These are phyloP conservation scores for Diploscapter pachys DNA, from an alignment of 1,140 invertebrate species.

Conservation along the genomic window DNA sequence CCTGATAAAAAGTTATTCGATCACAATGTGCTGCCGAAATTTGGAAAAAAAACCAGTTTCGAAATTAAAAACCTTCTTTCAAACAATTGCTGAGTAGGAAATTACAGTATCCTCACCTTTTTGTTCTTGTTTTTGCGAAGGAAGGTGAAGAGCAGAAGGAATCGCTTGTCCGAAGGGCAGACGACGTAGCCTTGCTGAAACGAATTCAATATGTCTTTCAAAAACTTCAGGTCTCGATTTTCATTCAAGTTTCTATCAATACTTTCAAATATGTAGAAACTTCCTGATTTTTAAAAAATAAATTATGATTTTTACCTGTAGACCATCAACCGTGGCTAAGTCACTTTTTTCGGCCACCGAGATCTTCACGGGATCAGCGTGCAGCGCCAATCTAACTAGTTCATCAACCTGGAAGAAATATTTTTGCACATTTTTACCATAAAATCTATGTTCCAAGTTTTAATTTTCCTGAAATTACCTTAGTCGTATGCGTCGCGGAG, in stretches of 20 bases:
- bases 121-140: constrained; percentile 93
- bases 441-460: background rate
- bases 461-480: constrained; percentile 55
- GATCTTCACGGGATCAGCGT: constrained; percentile 90
- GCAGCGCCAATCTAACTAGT: constrained; percentile 81
- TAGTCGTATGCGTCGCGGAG: constrained; percentile 91
- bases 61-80: too few species aligned
- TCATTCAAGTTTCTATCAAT: constrained; percentile 68
- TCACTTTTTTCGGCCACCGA: constrained; percentile 83
- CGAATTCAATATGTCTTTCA: constrained; percentile 5
- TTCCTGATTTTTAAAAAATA: too few species aligned
- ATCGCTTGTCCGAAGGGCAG: constrained; percentile 89
- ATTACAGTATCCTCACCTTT: constrained; percentile 68
- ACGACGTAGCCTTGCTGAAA: constrained; percentile 74
- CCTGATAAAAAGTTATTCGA: constrained; percentile 8
- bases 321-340: constrained; percentile 84
- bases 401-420: constrained; percentile 69
- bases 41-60: too few species aligned
- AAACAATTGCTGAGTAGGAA: background rate
- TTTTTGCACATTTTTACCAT: constrained; percentile 26
- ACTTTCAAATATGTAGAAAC: too few species aligned
- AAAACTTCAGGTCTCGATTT: constrained; percentile 22
- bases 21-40: too few species aligned
- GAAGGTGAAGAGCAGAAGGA: constrained; percentile 97
- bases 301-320: constrained; percentile 59